Base-by-base conservation (phyloP, 2,888 invertebrate species). In the Morpho deidamia region DNA sequence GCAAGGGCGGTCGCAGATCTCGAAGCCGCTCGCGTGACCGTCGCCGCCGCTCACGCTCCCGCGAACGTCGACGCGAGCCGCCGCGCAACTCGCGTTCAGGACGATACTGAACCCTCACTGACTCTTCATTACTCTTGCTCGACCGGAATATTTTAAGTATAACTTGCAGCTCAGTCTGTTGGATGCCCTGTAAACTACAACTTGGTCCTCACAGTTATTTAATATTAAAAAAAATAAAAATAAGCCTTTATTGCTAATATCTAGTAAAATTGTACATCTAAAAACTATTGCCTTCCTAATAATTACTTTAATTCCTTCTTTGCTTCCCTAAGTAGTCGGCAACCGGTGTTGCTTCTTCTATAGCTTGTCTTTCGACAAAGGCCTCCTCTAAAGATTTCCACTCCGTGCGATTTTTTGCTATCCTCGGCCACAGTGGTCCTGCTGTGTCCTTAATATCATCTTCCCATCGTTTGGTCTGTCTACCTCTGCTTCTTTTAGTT, bases 1-100 rank as follows among this genome's bases (percentile, higher is more conserved):
- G 95, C 81, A 81, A 81, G 79, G 90, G 91, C 37, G 79, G 69
- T 58, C 76, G 79, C 74, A 76, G 81, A 54, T 79, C 84, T 14
- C 80, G 90, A 67, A 71, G 74, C 46, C 69, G 75, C 11, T 83
- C 85, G 7, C 85, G 86, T 54, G 86, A 87, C 44, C 82, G 91
- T 38, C 87, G 92, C 59, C 92, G 93, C 33, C 88, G 93, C 60
- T 93, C 93, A 1, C 91, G 93, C 45, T 93, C 93, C 14, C 71
- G 91, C 73, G 64, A 71, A 61, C 90, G 84, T 60, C 90, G 76
- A 84, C 92, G 85, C 69, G 92, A 89, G 12, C 80, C 83, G 49
- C 81, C 82, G 61, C 80, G 91, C 62, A 90, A 90, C 74, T 90
- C 91, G 40, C 90, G 91, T 68, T 90, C 91, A 41, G 91, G 91